phyloP scores from a whole-genome alignment of 1,140 invertebrate species.

The Listronotus oregonensis region DNA sequence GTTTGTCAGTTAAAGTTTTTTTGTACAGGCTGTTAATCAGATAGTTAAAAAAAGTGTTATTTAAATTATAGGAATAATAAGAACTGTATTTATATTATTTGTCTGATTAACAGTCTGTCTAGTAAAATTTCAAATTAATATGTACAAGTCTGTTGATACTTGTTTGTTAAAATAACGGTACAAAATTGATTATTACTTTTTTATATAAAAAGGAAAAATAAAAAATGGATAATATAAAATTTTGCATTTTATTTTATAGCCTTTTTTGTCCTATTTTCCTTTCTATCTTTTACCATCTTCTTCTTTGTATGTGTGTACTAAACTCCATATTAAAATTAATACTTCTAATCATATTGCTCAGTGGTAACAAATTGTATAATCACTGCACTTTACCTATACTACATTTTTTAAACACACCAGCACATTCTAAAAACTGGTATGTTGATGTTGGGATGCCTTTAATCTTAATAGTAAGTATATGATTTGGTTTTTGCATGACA shows the following conservation, averaged over 20 bases:
- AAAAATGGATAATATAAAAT: conserved; percentile 17
- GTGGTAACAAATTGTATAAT: too few relatives aligned
- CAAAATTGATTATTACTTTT: conserved; percentile 28
- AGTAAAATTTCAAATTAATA: conserved; percentile 1
- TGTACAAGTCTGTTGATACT: not conserved
- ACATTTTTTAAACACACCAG: too few relatives aligned
- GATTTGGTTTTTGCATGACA: not conserved
- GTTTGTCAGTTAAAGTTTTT: not conserved
- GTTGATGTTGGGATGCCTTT: too few relatives aligned
- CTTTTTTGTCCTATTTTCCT: not conserved
- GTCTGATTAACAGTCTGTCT: not conserved
- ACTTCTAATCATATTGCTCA: not conserved
- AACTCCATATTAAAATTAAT: not conserved
- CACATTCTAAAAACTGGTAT: too few relatives aligned
- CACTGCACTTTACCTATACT: too few relatives aligned
- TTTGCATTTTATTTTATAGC: conserved; percentile 2
- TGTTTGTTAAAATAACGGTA: conserved; percentile 16
- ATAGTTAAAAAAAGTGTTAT: too few relatives aligned
- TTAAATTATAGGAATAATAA: too few relatives aligned
- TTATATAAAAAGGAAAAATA: conserved; percentile 9
- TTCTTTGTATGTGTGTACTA: too few relatives aligned
- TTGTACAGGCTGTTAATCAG: too few relatives aligned
- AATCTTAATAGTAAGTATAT: not conserved
- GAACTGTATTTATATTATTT: too few relatives aligned
- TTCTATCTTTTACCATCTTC: not conserved